These are phyloP conservation scores for Ricordea florida DNA, from an alignment of 92 coral and sea anemone species.

Conservation along the genomic window DNA sequence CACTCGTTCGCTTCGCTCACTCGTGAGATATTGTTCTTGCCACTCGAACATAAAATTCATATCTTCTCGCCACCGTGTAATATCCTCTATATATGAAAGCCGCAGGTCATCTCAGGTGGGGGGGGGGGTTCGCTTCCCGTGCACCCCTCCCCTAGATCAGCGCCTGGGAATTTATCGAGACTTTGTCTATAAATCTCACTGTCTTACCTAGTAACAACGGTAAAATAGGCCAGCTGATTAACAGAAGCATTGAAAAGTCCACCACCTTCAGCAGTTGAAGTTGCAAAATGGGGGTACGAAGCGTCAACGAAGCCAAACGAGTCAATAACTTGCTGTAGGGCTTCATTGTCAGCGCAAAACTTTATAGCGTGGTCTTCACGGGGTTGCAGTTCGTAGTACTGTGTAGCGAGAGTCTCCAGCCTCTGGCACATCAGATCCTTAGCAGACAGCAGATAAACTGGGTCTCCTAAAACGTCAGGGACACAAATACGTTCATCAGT, in stretches of 20 bases:
- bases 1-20: too few species aligned
- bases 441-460: slow-evolving; percentile 57
- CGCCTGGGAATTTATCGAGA: too few species aligned
- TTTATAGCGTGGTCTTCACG: slow-evolving; percentile 65
- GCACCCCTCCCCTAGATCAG: too few species aligned
- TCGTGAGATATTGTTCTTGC: too few species aligned
- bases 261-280: slow-evolving; percentile 57
- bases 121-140: too few species aligned
- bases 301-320: slow-evolving; percentile 54
- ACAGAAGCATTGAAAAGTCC: slow-evolving; percentile 44
- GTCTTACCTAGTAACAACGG: slow-evolving; percentile 57
- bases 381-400: slow-evolving; percentile 55
- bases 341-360: slow-evolving; percentile 28
- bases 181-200: too few species aligned
- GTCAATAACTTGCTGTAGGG: slow-evolving; percentile 18
- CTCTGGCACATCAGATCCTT: slow-evolving; percentile 50
- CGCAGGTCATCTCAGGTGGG: too few species aligned
- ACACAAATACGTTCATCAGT: background rate
- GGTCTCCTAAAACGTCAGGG: slow-evolving; percentile 26
- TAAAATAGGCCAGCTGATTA: slow-evolving; percentile 30
- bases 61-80: too few species aligned
- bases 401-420: slow-evolving; percentile 34
- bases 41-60: too few species aligned
- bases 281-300: slow-evolving; percentile 37
- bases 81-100: too few species aligned